Evolutionary conservation across 2,797 vertebrate species (phyloP).

Genomic region (Sciaenops ocellatus): DNA sequence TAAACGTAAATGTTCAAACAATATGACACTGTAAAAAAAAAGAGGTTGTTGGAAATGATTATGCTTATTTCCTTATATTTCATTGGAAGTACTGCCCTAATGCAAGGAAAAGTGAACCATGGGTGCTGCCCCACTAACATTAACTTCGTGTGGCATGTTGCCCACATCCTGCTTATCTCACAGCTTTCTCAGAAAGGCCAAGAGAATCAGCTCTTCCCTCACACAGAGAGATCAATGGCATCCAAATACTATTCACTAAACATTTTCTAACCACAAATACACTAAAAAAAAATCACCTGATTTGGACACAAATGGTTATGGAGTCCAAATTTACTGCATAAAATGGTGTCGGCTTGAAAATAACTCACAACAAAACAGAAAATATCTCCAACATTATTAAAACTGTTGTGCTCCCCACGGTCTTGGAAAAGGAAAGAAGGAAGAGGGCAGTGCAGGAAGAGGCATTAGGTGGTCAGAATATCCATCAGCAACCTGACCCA

Average conservation of each 20-base stretch:
- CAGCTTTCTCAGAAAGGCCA: slow-evolving; percentile 38
- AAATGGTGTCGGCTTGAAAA: no score
- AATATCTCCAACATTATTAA: neutral
- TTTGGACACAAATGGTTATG: neutral
- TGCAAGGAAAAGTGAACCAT: slow-evolving; percentile 36
- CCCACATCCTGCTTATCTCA: slow-evolving; percentile 22
- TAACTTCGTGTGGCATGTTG: slow-evolving; percentile 48
- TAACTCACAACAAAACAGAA: neutral
- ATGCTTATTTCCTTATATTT: neutral
- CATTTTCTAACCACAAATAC: neutral
- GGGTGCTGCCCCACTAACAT: slow-evolving; percentile 29
- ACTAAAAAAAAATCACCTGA: neutral
- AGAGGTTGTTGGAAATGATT: no score
- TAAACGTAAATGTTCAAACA: no score
- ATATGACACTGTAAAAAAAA: no score
- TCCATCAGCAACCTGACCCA: slow-evolving; percentile 29
- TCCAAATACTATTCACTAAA: neutral
- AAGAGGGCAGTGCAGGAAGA: neutral
- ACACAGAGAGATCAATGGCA: slow-evolving; percentile 5
- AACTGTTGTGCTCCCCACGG: slow-evolving; percentile 5
- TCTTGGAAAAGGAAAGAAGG: neutral
- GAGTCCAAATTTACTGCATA: neutral
- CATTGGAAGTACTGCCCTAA: neutral
- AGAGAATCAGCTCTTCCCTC: neutral
- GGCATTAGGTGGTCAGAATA: slow-evolving; percentile 7